A percentile compares a stretch with the other conserved stretches of the same genome.
These are phyloP conservation scores for Endomychus coccineus DNA, from an alignment of 2,888 invertebrate species.

Conservation along the genomic window DNA sequence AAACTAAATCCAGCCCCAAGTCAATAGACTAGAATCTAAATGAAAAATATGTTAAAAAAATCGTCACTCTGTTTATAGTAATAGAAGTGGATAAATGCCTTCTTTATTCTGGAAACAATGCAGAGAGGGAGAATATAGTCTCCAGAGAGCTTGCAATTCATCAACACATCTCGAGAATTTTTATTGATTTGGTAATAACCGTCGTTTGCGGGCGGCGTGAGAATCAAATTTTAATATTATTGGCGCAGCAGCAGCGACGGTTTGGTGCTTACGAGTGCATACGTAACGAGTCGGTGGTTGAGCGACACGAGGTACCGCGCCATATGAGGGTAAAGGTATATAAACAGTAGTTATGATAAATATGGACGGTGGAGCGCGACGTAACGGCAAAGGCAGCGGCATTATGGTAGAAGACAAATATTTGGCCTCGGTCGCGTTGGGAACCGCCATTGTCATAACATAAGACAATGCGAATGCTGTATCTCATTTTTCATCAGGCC, in stretches of 20 bases:
- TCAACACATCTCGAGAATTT: constrained; percentile 29
- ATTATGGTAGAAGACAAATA: constrained; percentile 47
- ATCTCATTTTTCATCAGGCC: constrained; percentile 50
- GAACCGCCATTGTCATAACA: constrained; percentile 46
- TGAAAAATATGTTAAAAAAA: no score
- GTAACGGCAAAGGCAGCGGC: constrained; percentile 31
- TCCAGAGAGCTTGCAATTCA: no score
- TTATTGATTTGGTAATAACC: constrained; percentile 32
- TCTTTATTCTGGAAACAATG: no score
- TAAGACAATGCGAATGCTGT: constrained; percentile 47
- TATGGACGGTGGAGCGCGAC: constrained; percentile 40
- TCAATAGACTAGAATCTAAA: no score
- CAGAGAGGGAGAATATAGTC: no score
- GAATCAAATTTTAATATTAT: constrained; percentile 47
- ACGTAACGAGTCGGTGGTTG: constrained; percentile 37
- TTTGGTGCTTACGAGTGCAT: constrained; percentile 42
- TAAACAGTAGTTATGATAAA: constrained; percentile 47
- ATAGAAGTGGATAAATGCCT: no score
- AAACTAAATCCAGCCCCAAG: no score
- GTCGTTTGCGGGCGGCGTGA: constrained; percentile 33
- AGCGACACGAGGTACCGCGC: constrained; percentile 13
- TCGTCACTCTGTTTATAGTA: no score
- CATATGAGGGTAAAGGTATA: constrained; percentile 41
- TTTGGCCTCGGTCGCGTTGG: constrained; percentile 45
- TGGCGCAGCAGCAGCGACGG: constrained; percentile 34